Base-by-base conservation (phyloP, 2,888 invertebrate genomes). In the Ctena decussata region DNA sequence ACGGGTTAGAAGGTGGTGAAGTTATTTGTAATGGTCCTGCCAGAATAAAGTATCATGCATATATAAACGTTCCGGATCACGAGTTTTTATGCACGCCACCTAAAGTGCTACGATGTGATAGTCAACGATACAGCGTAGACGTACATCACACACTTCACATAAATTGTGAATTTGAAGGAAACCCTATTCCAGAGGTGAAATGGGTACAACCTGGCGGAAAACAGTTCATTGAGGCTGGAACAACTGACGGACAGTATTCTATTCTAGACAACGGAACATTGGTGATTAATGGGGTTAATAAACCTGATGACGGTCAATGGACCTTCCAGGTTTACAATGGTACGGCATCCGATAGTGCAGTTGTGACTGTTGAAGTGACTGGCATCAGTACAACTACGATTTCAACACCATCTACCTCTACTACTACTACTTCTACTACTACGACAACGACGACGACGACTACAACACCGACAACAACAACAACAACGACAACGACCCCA, bases 41-140 rank as follows among this genome's bases (percentile, higher is more conserved):
- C 18, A 80, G 73, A 0, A 80, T 92, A 15, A 75, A 77, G 53
- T 91, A 83, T 75, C 74, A 79, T 2, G 86, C 81, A n/a, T 73
- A 89, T 24, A 60, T 83, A 2, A 85, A 86, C 37, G 85, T 91
- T 12, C 90, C 90, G 11, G 83, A 89, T 12, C 53, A 75, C 0
- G 81, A 89, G 15, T 86, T 91, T 27, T 46, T 78, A 5, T 92
- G 92, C 37, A 86, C 84, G 32, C 90, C 91, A 18, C 91, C 92
- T 21, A 84, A 81, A 27, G 82, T 91, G 1, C 69, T 87, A 6
- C 69, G 71, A n/a, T 92, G 92, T 78, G 83, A 89, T 27, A 80
- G 77, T 6, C 32, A 70, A 0, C 70, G 65, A 0, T 86, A 85
- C 49, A 71, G 86, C 0, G 65, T 88, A 12, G 75, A 77, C 12